Base-by-base conservation (phyloP, 2,888 invertebrate species). In the Pseudanteris insignis region DNA sequence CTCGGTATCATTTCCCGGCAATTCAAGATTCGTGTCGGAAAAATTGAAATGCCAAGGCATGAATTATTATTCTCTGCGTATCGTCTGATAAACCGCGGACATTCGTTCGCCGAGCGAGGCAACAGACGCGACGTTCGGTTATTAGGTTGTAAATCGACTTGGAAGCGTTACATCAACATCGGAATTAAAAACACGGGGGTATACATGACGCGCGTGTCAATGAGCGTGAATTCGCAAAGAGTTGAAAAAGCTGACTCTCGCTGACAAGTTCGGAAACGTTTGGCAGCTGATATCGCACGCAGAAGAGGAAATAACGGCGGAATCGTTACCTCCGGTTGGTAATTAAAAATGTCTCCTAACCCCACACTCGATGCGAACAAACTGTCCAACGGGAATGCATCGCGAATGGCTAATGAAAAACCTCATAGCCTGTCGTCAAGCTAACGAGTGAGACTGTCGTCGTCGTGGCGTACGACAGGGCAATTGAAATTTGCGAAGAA, bases 301-400 rank as follows among this genome's bases (percentile, higher is more conserved):
- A 66, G 65, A 70, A 57, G 68, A 65, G 66, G 64, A 64, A 61
- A 18, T 18, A 18, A 55, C 48, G 63, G 63, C 59, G 64, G 68
- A 63, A 63, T 55, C 64, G 66, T 64, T 72, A 74, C 72, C 75
- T 76, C 76, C 74, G 73, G 72, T 71, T 70, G 73, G 73, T 78
- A 79, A 79, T 79, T 79, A 79, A 79, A 79, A 79, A 76, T 79
- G 75, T 76, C 77, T 75, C 70, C 70, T 71, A 71, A 69, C 74
- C 71, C 72, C 70, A 71, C 71, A 69, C 58, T 48, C 58, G 58
- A 44, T 64, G 55, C 66, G 64, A 64, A 62, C 65, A 62, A 70
- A 66, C 74, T 73, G 75, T 74, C 76, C 71, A 74, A 75, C 72
- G 70, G 75, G 76, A 78, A 77, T 78, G 77, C 76, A 73, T 75